Conservation (phyloP, 2,113 vertebrate genomes). For the Fregata magnificens region DNA sequence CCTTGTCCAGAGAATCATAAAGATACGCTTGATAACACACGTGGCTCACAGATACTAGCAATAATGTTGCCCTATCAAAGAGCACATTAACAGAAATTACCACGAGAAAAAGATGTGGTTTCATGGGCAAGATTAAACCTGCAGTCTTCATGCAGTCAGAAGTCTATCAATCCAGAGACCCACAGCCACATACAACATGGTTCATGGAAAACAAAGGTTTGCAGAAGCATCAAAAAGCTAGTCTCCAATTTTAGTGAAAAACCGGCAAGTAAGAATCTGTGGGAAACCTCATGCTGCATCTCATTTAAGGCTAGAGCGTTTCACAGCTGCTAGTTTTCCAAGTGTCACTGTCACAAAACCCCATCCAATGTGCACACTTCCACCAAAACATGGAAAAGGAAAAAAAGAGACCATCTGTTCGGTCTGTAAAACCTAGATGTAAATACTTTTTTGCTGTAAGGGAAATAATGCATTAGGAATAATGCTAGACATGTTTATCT, state of each 20-base stretch:
- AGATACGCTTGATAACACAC: conserved; percentile 14
- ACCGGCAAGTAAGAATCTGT: neutral
- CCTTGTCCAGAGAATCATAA: neutral
- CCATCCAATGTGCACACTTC: conserved; percentile 1
- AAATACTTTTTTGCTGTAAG: neutral
- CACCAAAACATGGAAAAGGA: conserved; percentile 17
- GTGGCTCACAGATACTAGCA: neutral
- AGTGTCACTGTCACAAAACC: conserved; percentile 45
- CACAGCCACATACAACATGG: neutral
- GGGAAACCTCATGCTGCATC: conserved; percentile 30
- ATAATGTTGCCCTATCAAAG: neutral
- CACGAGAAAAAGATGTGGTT: neutral
- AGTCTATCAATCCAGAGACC: neutral
- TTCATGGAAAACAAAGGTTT: neutral
- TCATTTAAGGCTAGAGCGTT: neutral
- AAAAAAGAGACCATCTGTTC: conserved; percentile 18
- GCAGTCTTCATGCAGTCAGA: neutral
- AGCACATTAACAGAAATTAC: neutral
- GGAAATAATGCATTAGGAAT: neutral
- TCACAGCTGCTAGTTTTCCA: conserved; percentile 46
- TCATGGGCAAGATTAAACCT: neutral
- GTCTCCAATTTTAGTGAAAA: conserved; percentile 10
- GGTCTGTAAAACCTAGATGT: conserved; percentile 20
- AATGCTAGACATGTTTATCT: neutral
- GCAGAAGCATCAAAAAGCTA: neutral